Conservation (phyloP, 1,140 invertebrate genomes). For the Aphelinus certus region DNA sequence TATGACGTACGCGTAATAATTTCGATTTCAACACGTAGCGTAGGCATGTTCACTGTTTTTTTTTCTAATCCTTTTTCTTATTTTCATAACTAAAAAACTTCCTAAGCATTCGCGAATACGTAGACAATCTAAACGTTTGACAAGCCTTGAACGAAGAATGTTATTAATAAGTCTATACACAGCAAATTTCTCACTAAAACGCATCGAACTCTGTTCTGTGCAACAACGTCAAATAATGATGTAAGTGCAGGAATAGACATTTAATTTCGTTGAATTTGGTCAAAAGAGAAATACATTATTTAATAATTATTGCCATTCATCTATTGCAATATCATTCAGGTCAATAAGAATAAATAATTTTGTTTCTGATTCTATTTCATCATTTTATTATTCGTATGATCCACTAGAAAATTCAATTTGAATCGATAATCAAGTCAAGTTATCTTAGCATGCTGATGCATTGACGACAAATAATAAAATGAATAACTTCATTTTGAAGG, state of each 20-base stretch:
- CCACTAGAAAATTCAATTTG: too few relatives aligned
- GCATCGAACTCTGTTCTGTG: slow-evolving; percentile 16
- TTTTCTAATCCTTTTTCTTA: slow-evolving; percentile 26
- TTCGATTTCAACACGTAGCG: slow-evolving; percentile 22
- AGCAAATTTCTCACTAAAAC: slow-evolving; percentile 18
- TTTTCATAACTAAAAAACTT: slow-evolving; percentile 37
- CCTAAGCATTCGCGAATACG: slow-evolving; percentile 25
- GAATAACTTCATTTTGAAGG: too few relatives aligned
- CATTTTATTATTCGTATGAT: too few relatives aligned
- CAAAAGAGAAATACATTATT: slow-evolving; percentile 24
- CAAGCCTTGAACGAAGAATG: slow-evolving; percentile 28
- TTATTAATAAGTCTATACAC: slow-evolving; percentile 5
- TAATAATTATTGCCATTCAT: slow-evolving; percentile 14
- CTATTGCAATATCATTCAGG: slow-evolving; percentile 8
- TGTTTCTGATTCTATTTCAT: too few relatives aligned
- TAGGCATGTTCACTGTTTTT: slow-evolving; percentile 22
- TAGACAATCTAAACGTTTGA: slow-evolving; percentile 26
- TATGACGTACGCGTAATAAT: slow-evolving; percentile 25
- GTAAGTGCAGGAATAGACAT: neutral
- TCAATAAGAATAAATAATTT: neutral
- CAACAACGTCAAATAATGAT: slow-evolving; percentile 15
- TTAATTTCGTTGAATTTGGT: slow-evolving; percentile 19
- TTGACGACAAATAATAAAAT: too few relatives aligned
- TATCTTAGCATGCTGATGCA: too few relatives aligned
- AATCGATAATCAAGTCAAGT: too few relatives aligned